These are phyloP conservation scores for Hyperoodon ampullatus DNA, from an alignment of 2,113 vertebrate genomes.

Conservation along the genomic window DNA sequence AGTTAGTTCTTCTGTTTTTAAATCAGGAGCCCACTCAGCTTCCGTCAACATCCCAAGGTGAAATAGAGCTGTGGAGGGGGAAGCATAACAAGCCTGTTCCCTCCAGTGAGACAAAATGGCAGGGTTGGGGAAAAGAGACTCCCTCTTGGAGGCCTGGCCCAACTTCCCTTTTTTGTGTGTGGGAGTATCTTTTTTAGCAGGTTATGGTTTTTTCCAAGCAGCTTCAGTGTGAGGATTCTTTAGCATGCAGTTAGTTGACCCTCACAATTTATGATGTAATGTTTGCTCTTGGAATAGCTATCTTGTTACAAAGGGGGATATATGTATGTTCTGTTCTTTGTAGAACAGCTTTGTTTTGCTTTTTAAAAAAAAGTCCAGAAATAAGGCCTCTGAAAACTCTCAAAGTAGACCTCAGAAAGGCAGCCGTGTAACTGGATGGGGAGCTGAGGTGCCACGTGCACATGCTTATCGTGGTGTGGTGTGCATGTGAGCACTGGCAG, in stretches of 20 bases:
- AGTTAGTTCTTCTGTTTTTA: background rate
- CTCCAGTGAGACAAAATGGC: too few relatives aligned
- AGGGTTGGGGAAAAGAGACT: background rate
- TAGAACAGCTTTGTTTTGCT: background rate
- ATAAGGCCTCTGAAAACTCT: background rate
- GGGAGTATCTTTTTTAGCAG: background rate
- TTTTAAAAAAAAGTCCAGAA: background rate
- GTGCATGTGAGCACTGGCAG: background rate
- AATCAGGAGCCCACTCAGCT: background rate
- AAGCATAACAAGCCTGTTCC: too few relatives aligned
- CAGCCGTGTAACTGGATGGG: background rate
- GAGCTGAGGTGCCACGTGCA: background rate
- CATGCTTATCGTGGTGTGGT: too few relatives aligned
- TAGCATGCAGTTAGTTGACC: background rate
- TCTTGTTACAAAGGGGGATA: background rate
- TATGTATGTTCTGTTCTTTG: background rate
- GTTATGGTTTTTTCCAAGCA: background rate
- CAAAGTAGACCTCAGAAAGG: background rate
- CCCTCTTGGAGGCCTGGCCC: background rate
- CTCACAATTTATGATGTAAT: background rate
- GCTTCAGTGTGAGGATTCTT: background rate
- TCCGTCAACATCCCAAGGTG: background rate
- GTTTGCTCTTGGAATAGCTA: background rate
- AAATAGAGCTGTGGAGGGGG: background rate
- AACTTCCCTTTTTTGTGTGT: background rate